phyloP scores from a whole-genome alignment of 2,797 vertebrate genomes.

The Orestias chungarensis region DNA sequence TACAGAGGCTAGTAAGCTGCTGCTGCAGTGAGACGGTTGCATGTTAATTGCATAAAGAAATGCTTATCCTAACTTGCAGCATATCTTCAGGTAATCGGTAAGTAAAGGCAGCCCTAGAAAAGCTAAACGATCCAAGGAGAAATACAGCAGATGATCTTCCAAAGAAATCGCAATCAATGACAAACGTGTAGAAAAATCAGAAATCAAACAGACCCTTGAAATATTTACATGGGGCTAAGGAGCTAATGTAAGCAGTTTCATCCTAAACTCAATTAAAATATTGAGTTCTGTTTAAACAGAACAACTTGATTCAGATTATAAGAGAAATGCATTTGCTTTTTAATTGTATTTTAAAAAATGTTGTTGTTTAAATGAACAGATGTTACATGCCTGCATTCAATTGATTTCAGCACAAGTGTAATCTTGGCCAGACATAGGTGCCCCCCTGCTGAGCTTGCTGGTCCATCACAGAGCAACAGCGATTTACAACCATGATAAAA shows the following conservation, averaged over 20 bases:
- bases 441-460: neutral
- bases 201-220: conserved; percentile 14
- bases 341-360: neutral
- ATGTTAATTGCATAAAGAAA: conserved; percentile 25
- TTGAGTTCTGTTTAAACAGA: neutral
- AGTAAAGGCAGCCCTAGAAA: conserved; percentile 31
- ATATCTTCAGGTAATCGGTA: conserved; percentile 35
- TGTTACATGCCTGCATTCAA: neutral
- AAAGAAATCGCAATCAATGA: neutral
- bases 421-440: neutral
- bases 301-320: neutral
- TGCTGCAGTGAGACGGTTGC: conserved; percentile 4
- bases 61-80: conserved; percentile 7
- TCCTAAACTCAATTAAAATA: neutral
- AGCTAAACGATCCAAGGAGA: conserved; percentile 22
- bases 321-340: neutral
- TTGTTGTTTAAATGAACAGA: neutral
- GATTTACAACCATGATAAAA: neutral
- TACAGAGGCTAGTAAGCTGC: neutral
- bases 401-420: neutral
- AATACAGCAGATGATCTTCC: neutral
- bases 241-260: neutral
- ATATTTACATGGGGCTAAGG: neutral
- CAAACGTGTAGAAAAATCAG: conserved; percentile 5
- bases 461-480: neutral